phyloP scores from a whole-genome alignment of 2,113 vertebrate species.

The Pomatorhinus ruficollis region DNA sequence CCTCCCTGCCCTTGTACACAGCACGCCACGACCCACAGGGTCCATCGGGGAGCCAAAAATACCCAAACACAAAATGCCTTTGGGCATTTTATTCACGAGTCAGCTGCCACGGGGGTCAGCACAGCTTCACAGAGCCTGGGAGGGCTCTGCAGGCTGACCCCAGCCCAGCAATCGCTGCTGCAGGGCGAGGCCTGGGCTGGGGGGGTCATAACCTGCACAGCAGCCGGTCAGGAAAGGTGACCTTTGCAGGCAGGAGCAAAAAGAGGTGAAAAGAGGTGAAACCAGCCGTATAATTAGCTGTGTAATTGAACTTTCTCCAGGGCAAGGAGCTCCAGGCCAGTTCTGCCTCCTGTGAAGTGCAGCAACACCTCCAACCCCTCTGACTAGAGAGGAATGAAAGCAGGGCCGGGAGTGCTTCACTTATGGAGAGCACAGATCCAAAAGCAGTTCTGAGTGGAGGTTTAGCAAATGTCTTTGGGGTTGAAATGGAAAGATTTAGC shows the following conservation, averaged over 20 bases:
- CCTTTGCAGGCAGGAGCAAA: background rate
- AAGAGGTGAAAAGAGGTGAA: background rate
- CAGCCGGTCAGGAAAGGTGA: background rate
- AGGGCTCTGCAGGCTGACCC: background rate
- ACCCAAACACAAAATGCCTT: background rate
- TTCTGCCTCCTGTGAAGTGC: background rate
- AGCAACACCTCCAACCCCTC: background rate
- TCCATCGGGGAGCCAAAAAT: background rate
- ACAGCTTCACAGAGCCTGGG: background rate
- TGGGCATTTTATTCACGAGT: background rate
- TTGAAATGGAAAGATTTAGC: background rate
- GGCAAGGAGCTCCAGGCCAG: background rate
- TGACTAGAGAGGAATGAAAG: background rate
- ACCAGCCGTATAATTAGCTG: background rate
- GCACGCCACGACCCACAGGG: accelerated
- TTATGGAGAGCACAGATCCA: accelerated
- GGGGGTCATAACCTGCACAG: background rate
- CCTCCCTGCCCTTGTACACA: accelerated
- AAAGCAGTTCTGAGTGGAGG: background rate
- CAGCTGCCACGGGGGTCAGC: background rate
- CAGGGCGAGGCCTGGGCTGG: accelerated
- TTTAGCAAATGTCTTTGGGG: background rate
- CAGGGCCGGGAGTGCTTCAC: background rate
- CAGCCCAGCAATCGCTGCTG: background rate
- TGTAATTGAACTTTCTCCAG: background rate